Percentiles rank a stretch among this genome's conserved stretches.
These are phyloP conservation scores for Acrossocheilus fasciatus DNA, from an alignment of 2,797 vertebrate genomes.

Conservation along the genomic window DNA sequence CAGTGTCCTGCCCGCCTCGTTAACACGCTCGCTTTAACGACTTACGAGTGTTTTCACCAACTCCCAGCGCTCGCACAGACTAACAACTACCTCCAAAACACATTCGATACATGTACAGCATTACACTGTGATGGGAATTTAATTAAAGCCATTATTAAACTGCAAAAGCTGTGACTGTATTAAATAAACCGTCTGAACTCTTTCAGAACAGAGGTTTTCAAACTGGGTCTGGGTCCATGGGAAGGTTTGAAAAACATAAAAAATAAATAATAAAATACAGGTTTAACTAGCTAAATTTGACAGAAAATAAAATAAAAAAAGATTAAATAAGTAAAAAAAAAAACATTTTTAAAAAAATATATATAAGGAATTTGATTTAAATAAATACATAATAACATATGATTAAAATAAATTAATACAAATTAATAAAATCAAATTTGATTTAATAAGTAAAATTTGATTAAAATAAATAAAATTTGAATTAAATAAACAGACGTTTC, in stretches of 20 bases:
- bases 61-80: not conserved
- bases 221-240: not conserved
- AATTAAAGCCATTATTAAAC: not conserved
- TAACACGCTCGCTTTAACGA: constrained; percentile 46
- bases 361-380: not conserved
- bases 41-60: not conserved
- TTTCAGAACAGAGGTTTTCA: too few relatives aligned
- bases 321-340: fast-evolving
- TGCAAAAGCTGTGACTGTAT: not conserved
- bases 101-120: not conserved
- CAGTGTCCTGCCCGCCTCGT: constrained; percentile 34
- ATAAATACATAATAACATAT: too few relatives aligned
- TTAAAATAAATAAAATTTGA: not conserved
- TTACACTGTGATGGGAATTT: not conserved
- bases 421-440: not conserved
- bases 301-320: not conserved
- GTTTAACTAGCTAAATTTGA: not conserved
- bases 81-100: not conserved
- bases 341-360: too few relatives aligned
- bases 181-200: not conserved
- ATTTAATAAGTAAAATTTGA: not conserved
- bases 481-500: not conserved
- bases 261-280: not conserved
- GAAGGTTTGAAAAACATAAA: too few relatives aligned
- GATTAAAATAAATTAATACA: not conserved